phyloP scores from a whole-genome alignment of 2,113 vertebrate genomes.

The Chlamydotis undulata region DNA sequence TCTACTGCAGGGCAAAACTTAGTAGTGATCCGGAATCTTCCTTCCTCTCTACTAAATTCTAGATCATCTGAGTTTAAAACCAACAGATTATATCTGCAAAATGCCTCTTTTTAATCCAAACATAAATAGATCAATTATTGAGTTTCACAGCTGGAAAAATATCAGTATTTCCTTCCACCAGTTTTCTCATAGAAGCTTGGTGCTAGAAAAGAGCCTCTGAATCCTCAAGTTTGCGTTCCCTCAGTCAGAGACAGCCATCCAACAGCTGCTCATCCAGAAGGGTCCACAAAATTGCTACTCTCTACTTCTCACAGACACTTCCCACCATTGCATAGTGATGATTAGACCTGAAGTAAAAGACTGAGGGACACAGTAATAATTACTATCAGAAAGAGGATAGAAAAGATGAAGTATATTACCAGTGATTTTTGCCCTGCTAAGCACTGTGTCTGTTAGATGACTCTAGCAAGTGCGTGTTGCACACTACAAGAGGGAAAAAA shows the following conservation, averaged over 20 bases:
- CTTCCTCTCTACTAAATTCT: neutral
- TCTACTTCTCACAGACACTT: neutral
- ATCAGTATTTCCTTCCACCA: neutral
- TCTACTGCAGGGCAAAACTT: neutral
- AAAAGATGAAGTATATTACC: neutral
- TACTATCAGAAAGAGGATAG: neutral
- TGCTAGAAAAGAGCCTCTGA: neutral
- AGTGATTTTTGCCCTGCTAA: neutral
- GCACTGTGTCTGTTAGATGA: neutral
- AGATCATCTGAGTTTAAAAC: neutral
- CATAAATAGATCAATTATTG: neutral
- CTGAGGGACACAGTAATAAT: neutral
- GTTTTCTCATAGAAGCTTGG: neutral
- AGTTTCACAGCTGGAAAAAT: neutral
- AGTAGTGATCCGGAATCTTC: neutral
- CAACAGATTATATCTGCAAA: neutral
- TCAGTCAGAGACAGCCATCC: neutral
- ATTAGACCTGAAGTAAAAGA: neutral
- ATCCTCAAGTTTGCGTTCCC: neutral
- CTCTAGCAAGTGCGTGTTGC: neutral
- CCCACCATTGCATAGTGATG: neutral
- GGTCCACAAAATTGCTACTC: neutral
- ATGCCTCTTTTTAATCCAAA: neutral
- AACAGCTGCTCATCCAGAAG: neutral
- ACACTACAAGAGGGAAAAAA: neutral